Conservation (phyloP, 2,113 vertebrate species). For the Suricata suricatta region DNA sequence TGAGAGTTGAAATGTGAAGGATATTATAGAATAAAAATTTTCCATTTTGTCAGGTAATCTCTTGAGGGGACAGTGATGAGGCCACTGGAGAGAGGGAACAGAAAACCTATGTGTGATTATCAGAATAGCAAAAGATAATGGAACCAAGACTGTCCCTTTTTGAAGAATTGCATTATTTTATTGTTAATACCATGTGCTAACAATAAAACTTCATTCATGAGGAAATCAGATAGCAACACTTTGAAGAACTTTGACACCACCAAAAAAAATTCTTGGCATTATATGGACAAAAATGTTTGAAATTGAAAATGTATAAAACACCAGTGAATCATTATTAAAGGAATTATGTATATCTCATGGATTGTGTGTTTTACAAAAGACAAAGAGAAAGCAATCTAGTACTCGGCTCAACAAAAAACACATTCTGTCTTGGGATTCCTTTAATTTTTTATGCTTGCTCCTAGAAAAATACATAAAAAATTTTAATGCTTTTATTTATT, state of each 20-base stretch:
- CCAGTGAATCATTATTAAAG: not conserved
- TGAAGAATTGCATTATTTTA: constrained; percentile 21
- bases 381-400: not conserved
- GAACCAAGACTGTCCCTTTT: not conserved
- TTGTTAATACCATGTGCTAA: constrained; percentile 26
- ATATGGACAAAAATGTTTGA: not conserved
- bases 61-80: not conserved
- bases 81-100: not conserved
- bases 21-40: not conserved
- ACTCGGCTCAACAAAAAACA: not conserved
- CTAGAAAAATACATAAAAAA: not conserved
- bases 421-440: not conserved
- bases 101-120: not conserved
- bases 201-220: not conserved
- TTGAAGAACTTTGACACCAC: not conserved
- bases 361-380: not conserved
- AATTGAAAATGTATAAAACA: not conserved
- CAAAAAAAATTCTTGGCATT: not conserved
- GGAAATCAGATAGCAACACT: not conserved
- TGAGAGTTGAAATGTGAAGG: not conserved
- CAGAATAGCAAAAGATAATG: not conserved
- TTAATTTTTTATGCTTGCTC: not conserved
- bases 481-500: too few relatives aligned
- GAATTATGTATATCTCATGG: not conserved
- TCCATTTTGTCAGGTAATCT: not conserved